phyloP scores from a whole-genome alignment of 23 tunicate species.

The Trididemnum clinides region DNA sequence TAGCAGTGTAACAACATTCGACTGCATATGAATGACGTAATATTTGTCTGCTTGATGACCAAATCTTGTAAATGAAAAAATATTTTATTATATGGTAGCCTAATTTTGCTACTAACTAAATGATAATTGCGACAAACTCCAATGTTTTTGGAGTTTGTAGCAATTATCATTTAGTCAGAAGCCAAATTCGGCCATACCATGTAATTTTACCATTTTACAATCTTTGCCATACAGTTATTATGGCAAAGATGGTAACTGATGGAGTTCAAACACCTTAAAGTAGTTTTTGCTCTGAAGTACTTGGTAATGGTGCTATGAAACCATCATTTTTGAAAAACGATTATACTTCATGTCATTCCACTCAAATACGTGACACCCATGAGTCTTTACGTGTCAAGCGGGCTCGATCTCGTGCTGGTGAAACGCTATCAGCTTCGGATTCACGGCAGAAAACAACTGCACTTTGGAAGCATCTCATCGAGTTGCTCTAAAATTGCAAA shows the following conservation, averaged over 20 bases:
- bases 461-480: background rate
- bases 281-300: background rate
- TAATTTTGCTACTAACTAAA: no score
- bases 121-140: no score
- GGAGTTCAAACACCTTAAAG: background rate
- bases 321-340: background rate
- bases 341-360: constrained; percentile 9
- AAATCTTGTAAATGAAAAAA: background rate
- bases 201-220: no score
- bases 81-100: background rate
- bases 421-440: background rate
- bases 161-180: no score
- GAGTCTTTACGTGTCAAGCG: background rate
- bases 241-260: background rate
- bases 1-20: background rate
- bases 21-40: background rate
- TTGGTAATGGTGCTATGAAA: background rate
- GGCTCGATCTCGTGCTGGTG: background rate
- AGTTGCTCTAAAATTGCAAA: background rate
- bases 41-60: background rate
- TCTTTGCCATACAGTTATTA: background rate
- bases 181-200: no score
- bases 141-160: no score
- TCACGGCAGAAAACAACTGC: background rate
- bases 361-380: background rate